Conservation (phyloP, 2,797 vertebrate species). For the Gallinago solitaria region DNA sequence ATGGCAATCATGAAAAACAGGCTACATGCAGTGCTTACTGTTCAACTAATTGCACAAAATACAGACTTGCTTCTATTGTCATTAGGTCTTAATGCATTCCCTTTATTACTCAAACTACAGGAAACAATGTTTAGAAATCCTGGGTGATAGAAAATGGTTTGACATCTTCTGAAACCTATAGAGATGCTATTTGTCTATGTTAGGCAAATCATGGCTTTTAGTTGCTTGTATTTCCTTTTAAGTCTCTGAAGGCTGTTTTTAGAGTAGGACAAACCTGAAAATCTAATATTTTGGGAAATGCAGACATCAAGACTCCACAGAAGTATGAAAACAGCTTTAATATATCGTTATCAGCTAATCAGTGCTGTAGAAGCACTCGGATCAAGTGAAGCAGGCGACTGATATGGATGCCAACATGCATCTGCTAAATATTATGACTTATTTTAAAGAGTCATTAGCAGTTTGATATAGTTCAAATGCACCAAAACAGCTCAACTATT, state of each 20-base stretch:
- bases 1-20: not conserved
- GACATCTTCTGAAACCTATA: not conserved
- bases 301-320: constrained; percentile 46
- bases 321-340: constrained; percentile 45
- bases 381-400: not conserved
- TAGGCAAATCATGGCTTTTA: not conserved
- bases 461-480: not conserved
- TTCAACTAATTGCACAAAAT: not conserved
- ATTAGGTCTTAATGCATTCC: not conserved
- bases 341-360: not conserved
- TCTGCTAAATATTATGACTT: not conserved
- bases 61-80: not conserved
- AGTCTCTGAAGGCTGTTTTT: not conserved
- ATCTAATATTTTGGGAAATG: constrained; percentile 36
- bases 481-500: not conserved
- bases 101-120: not conserved
- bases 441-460: constrained; percentile 36
- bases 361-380: constrained; percentile 47
- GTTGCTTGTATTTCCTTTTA: not conserved
- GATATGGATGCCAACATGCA: not conserved
- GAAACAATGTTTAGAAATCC: not conserved
- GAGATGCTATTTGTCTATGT: not conserved
- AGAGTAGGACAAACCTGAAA: constrained; percentile 3
- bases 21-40: not conserved
- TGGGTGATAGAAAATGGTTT: not conserved